Conservation (phyloP, 2,113 vertebrate genomes). For the Sula dactylatra region DNA sequence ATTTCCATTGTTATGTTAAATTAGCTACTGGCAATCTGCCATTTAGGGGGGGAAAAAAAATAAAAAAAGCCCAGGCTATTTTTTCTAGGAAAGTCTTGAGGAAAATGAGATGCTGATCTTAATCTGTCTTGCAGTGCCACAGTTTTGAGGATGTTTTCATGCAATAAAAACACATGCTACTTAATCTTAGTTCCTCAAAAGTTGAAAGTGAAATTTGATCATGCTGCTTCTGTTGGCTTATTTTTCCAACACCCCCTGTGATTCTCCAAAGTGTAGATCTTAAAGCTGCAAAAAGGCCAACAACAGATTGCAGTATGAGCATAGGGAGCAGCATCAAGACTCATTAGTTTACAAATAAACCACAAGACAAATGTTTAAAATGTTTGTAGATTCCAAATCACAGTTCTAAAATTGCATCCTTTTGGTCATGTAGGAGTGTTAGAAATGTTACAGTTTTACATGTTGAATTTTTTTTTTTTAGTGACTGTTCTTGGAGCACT, state of each 20-base stretch:
- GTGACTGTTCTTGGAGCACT: conserved; percentile 34
- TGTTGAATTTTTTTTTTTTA: conserved; percentile 41
- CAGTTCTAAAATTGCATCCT: conserved; percentile 64
- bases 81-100: conserved; percentile 9
- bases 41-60: background rate
- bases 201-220: conserved; percentile 53
- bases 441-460: conserved; percentile 47
- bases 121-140: background rate
- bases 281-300: conserved; percentile 51
- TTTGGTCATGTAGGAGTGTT: conserved; percentile 58
- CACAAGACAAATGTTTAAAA: conserved; percentile 46
- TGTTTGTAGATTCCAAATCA: conserved; percentile 50
- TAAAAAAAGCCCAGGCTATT: background rate
- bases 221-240: conserved; percentile 46
- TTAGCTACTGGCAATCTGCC: conserved; percentile 24
- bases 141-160: background rate
- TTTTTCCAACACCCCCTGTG: conserved; percentile 43
- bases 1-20: conserved; percentile 39
- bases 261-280: conserved; percentile 23
- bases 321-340: conserved; percentile 46
- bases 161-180: conserved; percentile 10
- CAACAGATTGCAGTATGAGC: conserved; percentile 35
- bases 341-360: conserved; percentile 53
- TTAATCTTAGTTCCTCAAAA: conserved; percentile 13
- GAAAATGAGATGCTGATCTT: conserved; percentile 27